These are phyloP conservation scores for Diaperis boleti DNA, from an alignment of 2,888 invertebrate genomes.

Conservation along the genomic window DNA sequence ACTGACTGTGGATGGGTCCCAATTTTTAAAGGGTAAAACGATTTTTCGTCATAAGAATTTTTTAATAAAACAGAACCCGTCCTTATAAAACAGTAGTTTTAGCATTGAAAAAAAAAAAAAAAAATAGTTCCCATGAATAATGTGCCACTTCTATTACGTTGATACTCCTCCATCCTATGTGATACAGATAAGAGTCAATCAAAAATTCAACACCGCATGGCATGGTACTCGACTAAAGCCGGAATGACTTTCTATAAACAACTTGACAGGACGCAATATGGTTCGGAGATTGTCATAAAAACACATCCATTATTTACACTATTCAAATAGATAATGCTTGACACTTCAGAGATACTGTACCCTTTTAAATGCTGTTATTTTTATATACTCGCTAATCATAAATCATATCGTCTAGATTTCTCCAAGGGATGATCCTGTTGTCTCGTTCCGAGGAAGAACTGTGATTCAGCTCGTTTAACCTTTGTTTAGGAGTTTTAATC, in stretches of 20 bases:
- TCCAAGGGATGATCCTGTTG: conserved; percentile 9
- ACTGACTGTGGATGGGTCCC: no score
- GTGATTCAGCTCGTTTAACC: conserved; percentile 57
- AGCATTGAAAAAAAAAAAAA: no score
- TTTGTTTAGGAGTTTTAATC: conserved; percentile 64
- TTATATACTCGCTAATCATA: conserved; percentile 5
- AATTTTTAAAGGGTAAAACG: no score
- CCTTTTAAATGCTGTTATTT: conserved; percentile 8
- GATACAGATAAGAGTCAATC: conserved; percentile 38
- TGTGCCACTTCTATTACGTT: conserved; percentile 1
- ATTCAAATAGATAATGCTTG: conserved; percentile 35
- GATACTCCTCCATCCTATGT: conserved; percentile 2
- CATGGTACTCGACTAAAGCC: conserved; percentile 37
- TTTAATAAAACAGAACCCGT: no score
- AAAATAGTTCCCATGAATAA: no score
- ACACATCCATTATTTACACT: conserved; percentile 41
- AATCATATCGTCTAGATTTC: conserved; percentile 10
- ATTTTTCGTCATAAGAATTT: no score
- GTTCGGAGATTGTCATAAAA: conserved; percentile 40
- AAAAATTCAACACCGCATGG: conserved; percentile 44
- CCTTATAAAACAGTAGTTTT: no score
- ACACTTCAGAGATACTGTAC: conserved; percentile 35
- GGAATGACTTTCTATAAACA: conserved; percentile 36
- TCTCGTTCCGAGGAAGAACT: conserved; percentile 15
- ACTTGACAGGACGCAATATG: conserved; percentile 40